Conservation (phyloP, 2,113 vertebrate species). For the Ptilonorhynchus violaceus region DNA sequence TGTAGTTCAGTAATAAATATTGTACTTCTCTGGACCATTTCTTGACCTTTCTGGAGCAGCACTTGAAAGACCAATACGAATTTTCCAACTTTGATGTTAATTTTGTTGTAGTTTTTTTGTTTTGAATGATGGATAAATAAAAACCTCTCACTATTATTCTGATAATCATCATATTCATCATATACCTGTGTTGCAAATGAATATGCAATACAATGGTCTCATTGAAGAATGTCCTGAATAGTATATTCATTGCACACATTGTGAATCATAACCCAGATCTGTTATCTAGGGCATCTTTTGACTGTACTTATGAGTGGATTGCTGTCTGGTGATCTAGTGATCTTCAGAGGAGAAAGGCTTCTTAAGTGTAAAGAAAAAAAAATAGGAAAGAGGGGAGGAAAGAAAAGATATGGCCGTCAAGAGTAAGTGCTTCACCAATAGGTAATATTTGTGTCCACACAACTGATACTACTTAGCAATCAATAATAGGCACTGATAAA, state of each 20-base stretch:
- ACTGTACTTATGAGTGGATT: neutral
- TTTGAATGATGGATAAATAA: neutral
- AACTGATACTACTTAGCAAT: neutral
- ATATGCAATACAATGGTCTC: neutral
- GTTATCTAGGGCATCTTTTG: conserved; percentile 49
- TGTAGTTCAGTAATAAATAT: neutral
- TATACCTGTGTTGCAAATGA: neutral
- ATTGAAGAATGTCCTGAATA: neutral
- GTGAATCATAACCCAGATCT: conserved; percentile 24
- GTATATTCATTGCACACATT: neutral
- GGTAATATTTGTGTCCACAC: neutral
- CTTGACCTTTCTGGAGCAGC: neutral
- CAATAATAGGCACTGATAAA: neutral
- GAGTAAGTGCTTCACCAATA: neutral
- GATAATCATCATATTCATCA: neutral
- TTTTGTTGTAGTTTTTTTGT: neutral
- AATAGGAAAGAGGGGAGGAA: rapidly evolving
- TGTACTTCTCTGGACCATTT: neutral
- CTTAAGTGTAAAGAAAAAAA: conserved; percentile 7
- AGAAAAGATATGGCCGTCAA: neutral
- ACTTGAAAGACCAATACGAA: neutral
- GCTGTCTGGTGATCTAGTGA: neutral
- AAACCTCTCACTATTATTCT: neutral
- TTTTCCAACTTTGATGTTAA: neutral
- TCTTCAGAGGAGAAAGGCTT: conserved; percentile 46